Conservation (phyloP, 2,888 invertebrate genomes). For the Drosophila melanosoma region DNA sequence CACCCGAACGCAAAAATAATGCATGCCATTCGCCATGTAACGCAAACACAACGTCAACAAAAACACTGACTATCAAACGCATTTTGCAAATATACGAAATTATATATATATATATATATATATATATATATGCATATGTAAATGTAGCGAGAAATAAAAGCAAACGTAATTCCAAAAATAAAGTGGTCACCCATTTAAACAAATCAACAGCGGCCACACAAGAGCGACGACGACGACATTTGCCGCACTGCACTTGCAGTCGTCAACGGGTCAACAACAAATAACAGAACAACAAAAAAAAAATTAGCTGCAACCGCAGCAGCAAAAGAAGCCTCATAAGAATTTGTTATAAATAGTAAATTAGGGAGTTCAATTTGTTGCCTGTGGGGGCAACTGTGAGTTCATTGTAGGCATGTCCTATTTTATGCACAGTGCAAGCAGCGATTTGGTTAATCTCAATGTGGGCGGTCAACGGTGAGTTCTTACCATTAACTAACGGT, state of each 20-base stretch:
- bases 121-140: slow-evolving; percentile 23
- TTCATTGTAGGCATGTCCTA: slow-evolving; percentile 75
- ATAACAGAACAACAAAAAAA: background rate
- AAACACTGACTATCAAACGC: slow-evolving; percentile 48
- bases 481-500: background rate
- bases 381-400: slow-evolving; percentile 35
- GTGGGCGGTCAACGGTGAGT: slow-evolving; percentile 96
- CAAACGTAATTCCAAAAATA: slow-evolving; percentile 68
- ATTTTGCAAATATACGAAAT: slow-evolving; percentile 43
- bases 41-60: slow-evolving; percentile 56
- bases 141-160: slow-evolving; percentile 43
- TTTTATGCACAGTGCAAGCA: slow-evolving; percentile 79
- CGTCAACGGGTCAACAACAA: slow-evolving; percentile 52
- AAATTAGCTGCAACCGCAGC: slow-evolving; percentile 1
- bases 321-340: slow-evolving; percentile 51
- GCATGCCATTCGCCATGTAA: slow-evolving; percentile 44
- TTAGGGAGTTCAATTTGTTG: slow-evolving; percentile 31
- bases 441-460: slow-evolving; percentile 94
- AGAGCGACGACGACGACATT: slow-evolving; percentile 2
- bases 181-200: slow-evolving; percentile 66
- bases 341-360: slow-evolving; percentile 6
- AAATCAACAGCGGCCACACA: slow-evolving; percentile 48
- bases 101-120: slow-evolving; percentile 20
- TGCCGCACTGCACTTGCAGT: slow-evolving; percentile 54
- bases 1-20: slow-evolving; percentile 17